phyloP scores from a whole-genome alignment of 1,140 invertebrate genomes.

The Portunus trituberculatus region DNA sequence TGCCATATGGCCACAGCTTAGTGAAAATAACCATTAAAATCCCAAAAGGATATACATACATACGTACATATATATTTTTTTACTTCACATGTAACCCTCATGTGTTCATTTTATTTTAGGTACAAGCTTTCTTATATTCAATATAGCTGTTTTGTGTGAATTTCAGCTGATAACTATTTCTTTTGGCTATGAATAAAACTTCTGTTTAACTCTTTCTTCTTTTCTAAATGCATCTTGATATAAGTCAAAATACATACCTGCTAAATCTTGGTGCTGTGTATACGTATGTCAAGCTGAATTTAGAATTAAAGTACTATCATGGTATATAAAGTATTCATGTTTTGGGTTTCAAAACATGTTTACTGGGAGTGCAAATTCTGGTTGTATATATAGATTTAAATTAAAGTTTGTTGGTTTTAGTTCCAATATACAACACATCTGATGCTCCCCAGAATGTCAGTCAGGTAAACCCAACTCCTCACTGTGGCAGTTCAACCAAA shows the following conservation, averaged over 20 bases:
- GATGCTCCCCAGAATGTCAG: too few relatives aligned
- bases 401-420: too few relatives aligned
- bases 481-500: too few relatives aligned
- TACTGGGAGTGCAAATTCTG: too few relatives aligned
- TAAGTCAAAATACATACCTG: neutral
- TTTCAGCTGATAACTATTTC: neutral
- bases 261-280: too few relatives aligned
- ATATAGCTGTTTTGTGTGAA: neutral
- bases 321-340: too few relatives aligned
- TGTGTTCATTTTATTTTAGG: slow-evolving; percentile 3
- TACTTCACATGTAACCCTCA: neutral
- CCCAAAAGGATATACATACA: neutral
- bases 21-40: neutral
- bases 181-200: neutral
- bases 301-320: too few relatives aligned
- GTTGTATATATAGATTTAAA: too few relatives aligned
- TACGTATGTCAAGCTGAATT: too few relatives aligned
- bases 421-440: too few relatives aligned
- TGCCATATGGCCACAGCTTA: neutral
- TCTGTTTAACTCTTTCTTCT: neutral
- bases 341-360: too few relatives aligned
- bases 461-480: too few relatives aligned
- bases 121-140: neutral
- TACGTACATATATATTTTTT: neutral
- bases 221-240: neutral